Evolutionary conservation across 2,797 vertebrate genomes (phyloP).

Genomic region (Sandelia bainsii): DNA sequence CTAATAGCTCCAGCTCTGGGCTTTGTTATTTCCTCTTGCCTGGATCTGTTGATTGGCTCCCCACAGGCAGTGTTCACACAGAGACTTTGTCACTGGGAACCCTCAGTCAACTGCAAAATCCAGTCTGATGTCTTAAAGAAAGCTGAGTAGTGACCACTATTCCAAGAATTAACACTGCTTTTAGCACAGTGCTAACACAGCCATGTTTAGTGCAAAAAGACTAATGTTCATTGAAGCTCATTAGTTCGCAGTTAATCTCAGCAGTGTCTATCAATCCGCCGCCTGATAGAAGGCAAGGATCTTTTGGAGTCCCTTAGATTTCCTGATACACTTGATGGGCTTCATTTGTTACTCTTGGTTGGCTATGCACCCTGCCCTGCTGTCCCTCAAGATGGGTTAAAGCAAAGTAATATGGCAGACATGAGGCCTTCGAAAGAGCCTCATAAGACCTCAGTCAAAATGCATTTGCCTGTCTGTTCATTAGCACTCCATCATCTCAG

Average conservation of each 20-base stretch:
- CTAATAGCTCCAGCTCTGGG: slow-evolving; percentile 62
- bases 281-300: slow-evolving; percentile 37
- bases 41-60: slow-evolving; percentile 80
- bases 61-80: slow-evolving; percentile 45
- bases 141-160: slow-evolving; percentile 62
- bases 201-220: slow-evolving; percentile 67
- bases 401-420: slow-evolving; percentile 45
- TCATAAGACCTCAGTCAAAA: slow-evolving; percentile 65
- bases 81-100: slow-evolving; percentile 14
- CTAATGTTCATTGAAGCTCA: slow-evolving; percentile 77
- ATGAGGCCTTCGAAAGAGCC: slow-evolving; percentile 48
- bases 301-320: slow-evolving; percentile 35
- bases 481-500: slow-evolving; percentile 80
- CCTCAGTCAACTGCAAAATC: slow-evolving; percentile 31
- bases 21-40: slow-evolving; percentile 71
- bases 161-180: slow-evolving; percentile 66
- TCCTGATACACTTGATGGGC: slow-evolving; percentile 47
- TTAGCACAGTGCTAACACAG: slow-evolving; percentile 68
- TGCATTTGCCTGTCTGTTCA: slow-evolving; percentile 77
- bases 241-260: slow-evolving; percentile 57
- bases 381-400: slow-evolving; percentile 37
- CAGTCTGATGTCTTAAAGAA: slow-evolving; percentile 18
- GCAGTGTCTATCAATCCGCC: slow-evolving; percentile 50
- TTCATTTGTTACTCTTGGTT: slow-evolving; percentile 50
- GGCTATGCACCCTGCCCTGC: slow-evolving; percentile 16